Evolutionary conservation across 1,140 invertebrate species (phyloP), one percentile per base, ranked within the genome.

Genomic region (Drosophila novamexicana): DNA sequence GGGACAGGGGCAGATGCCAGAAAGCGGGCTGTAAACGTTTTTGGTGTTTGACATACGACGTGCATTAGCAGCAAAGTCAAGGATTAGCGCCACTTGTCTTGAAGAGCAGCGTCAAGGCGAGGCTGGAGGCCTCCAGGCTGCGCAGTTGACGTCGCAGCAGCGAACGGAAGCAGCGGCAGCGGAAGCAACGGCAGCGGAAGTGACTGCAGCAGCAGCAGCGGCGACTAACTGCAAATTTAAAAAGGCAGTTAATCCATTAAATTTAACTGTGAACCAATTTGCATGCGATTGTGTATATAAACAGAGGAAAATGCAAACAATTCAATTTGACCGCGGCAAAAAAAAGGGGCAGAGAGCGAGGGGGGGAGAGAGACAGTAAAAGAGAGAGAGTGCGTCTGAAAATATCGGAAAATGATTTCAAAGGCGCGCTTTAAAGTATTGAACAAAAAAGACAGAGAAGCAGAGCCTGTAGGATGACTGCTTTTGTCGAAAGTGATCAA

Each of bases 41-140:
- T 88, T 84, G 84, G 84, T 88, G 84, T 88, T 88, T 88, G 84
- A 88, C 84, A 88, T 88, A 88, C 84, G 84, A 88, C 84, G 84
- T 88, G 84, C 84, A 88, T 88, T 88, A 88, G 84, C 84, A 89
- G 84, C 84, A 88, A 88, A 88, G 84, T 88, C 84, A 88, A 88
- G 84, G 84, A 88, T 88, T 88, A 88, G 84, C 84, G 85, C 84
- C 84, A 88, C 84, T 88, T 89, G 84, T 81, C 84, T 84, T 88
- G 47, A 88, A 88, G 84, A 84, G 80, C 70, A 58, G 54, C 52
- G 29, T 29, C 63, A 40, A 68, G 34, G 29, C 40, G 66, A 59
- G 66, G 18, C 18, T 18, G 18, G 18, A 18, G 18, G 45, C 62
- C 62, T 65, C 45, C 49, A 16, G 22, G 68, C 49, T 18, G 18